phyloP scores from a whole-genome alignment of 2,113 vertebrate species.

The Tonatia bakeri region DNA sequence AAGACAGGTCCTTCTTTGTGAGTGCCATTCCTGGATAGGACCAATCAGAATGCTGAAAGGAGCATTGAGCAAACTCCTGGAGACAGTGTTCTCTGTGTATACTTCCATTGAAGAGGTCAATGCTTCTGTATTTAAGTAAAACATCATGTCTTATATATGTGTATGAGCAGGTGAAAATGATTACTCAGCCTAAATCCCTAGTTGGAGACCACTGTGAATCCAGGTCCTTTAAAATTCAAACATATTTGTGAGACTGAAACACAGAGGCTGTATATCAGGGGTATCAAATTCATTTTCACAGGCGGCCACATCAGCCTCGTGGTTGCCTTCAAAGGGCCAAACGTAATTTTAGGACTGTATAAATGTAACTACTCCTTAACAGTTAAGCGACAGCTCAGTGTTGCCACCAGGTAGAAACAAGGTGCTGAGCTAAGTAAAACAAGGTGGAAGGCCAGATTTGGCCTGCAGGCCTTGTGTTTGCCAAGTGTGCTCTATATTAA shows the following conservation, averaged over 20 bases:
- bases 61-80: background rate
- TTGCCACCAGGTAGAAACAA: no score
- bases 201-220: background rate
- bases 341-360: no score
- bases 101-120: background rate
- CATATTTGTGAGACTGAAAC: background rate
- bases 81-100: background rate
- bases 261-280: background rate
- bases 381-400: no score
- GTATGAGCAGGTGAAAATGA: background rate
- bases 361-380: no score
- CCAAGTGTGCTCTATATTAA: background rate
- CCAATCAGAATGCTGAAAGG: background rate
- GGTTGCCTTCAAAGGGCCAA: no score
- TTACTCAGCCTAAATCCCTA: background rate
- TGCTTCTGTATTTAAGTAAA: background rate
- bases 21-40: background rate
- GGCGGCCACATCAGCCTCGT: no score
- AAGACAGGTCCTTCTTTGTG: background rate
- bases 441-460: no score
- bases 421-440: no score
- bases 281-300: no score
- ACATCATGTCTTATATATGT: background rate
- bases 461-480: no score
- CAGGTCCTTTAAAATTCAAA: constrained; percentile 50